phyloP scores from a whole-genome alignment of 2,797 vertebrate species.

The Leontopithecus rosalia region DNA sequence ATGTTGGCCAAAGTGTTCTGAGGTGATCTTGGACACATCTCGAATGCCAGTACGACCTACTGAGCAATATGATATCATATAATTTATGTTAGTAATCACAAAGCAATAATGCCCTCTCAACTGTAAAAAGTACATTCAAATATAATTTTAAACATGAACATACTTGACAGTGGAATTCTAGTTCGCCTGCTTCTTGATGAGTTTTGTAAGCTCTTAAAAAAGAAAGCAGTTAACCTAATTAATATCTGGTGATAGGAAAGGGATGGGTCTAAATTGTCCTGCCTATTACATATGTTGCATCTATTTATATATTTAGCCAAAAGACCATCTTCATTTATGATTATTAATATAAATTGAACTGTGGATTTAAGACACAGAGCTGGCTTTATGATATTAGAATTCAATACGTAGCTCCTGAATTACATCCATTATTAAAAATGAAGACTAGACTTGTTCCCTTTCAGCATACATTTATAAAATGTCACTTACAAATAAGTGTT shows the following conservation, averaged over 20 bases:
- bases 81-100: not conserved
- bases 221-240: conserved; percentile 18
- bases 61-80: not conserved
- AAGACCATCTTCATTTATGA: not conserved
- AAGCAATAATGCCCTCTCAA: not conserved
- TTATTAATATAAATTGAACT: not conserved
- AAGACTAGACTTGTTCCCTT: conserved; percentile 65
- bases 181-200: not conserved
- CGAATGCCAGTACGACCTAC: not conserved
- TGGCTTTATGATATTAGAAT: conserved; percentile 45
- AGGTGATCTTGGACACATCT: not conserved
- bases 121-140: not conserved
- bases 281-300: not conserved
- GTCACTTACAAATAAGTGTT: conserved; percentile 68
- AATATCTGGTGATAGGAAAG: not conserved
- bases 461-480: conserved; percentile 60
- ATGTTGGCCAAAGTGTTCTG: not conserved
- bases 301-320: conserved; percentile 43
- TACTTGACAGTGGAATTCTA: not conserved
- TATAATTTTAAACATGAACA: not conserved
- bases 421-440: conserved; percentile 51
- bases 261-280: not conserved
- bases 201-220: not conserved
- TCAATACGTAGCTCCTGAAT: not conserved
- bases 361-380: not conserved